A percentile compares a stretch with the other conserved stretches of the same genome.
phyloP scores from a whole-genome alignment of 2,888 invertebrate genomes.

The Ennomos erosarius region DNA sequence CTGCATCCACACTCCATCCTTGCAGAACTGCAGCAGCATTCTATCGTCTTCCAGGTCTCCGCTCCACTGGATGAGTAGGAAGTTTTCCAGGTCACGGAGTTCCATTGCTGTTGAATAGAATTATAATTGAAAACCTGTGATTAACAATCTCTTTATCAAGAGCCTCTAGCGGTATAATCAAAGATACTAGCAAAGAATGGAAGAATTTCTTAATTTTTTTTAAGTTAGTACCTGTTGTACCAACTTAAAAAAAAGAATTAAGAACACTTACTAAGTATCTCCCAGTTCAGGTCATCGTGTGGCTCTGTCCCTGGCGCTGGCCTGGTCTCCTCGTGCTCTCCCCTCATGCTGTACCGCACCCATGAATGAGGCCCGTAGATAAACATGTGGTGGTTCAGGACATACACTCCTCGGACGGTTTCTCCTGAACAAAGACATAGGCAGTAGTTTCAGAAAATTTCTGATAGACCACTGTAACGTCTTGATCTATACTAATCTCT shows the following conservation, averaged over 20 bases:
- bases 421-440: conserved; percentile 58
- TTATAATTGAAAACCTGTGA: no score
- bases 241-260: no score
- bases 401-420: conserved; percentile 76
- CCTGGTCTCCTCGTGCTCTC: conserved; percentile 87
- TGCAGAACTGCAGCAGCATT: conserved; percentile 88
- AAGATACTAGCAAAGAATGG: no score
- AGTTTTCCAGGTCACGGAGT: conserved; percentile 88
- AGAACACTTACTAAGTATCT: conserved; percentile 87
- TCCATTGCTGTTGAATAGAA: conserved; percentile 88
- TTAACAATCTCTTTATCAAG: no score
- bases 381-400: conserved; percentile 86
- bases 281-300: conserved; percentile 88
- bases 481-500: no score
- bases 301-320: conserved; percentile 85
- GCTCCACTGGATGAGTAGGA: conserved; percentile 92
- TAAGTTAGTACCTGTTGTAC: no score
- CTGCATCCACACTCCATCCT: conserved; percentile 79
- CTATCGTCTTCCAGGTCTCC: conserved; percentile 91
- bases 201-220: no score
- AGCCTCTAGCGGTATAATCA: no score
- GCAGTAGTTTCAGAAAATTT: no score
- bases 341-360: conserved; percentile 92
- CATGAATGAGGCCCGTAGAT: conserved; percentile 91
- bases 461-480: no score